Base-by-base conservation (phyloP, 2,113 vertebrate species). In the Melanotaenia duboulayi region DNA sequence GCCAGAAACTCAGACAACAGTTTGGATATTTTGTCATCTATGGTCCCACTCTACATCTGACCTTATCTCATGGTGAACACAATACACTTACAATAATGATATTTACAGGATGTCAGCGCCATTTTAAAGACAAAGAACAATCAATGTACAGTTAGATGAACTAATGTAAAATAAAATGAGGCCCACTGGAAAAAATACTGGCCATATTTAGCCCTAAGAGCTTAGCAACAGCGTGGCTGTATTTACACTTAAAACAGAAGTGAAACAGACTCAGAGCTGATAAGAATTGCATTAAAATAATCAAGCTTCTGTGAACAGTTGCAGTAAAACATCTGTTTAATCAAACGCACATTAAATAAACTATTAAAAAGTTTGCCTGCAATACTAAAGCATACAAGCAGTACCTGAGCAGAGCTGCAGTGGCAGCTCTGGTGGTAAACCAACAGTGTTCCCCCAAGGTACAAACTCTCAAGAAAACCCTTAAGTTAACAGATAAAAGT, bases 161-260 rank as follows among this genome's bases (percentile, higher is more conserved):
- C 42, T 23, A 12, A 49, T 69, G 40, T 40, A 16, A 48, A 52
- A 22, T 42, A 4, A 22, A 24, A 11, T 40, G 20, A 61, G 11
- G 35, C 28, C 28, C 35, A 58, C 6, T 54, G n/a, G 48, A 58
- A 57, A 77, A 71, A 61, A 52, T 19, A 40, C 17, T 23, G 11
- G 40, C 28, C 70, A 73, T 42, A 50, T 73, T 54, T 32, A 73
- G 44, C 32, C 56, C 64, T 75, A 55, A 23, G 37, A 25, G 48
- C 56, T 60, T 52, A 59, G 25, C 24, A 24, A 52, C 55, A 23
- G 50, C 40, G 60, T 13, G 40, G n/a, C 32, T 65, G 32, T 16
- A 40, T 12, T 51, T 65, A 13, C 22, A 12, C 19, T 14, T 35
- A 17, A 60, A 44, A 25, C 17, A 37, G 9, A n/a, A 19, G 9